Percentiles rank a stretch among this genome's conserved stretches.
These are phyloP conservation scores for Arctocebus calabarensis DNA, from an alignment of 2,797 vertebrate genomes.

Conservation along the genomic window DNA sequence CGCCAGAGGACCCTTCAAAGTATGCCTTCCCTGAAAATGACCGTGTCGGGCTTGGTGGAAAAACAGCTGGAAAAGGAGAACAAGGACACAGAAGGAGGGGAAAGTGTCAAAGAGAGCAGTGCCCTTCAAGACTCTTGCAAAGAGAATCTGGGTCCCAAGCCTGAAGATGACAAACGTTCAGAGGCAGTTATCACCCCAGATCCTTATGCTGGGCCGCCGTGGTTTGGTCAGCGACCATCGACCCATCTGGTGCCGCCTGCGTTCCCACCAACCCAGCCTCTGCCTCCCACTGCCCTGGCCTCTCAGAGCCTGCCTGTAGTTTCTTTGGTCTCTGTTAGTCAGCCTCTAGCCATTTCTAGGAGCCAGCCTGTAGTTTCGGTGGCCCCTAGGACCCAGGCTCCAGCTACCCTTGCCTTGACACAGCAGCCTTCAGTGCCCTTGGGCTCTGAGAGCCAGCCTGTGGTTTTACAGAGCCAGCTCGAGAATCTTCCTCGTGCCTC, in stretches of 20 bases:
- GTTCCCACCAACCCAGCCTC: background rate
- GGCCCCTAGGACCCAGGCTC: background rate
- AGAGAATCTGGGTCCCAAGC: background rate
- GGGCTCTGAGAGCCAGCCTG: background rate
- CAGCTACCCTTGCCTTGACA: background rate
- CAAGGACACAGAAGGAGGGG: background rate
- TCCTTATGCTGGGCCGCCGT: background rate
- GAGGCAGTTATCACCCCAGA: background rate
- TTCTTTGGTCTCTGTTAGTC: background rate
- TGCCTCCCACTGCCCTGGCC: background rate
- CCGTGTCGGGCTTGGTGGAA: conserved; percentile 45
- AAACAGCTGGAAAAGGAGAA: conserved; percentile 60
- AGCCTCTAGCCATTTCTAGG: background rate
- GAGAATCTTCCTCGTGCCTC: background rate
- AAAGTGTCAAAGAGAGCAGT: background rate
- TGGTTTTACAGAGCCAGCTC: background rate
- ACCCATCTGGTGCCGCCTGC: background rate
- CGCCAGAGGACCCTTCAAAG: conserved; percentile 58
- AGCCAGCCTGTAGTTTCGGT: background rate
- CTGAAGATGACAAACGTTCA: background rate
- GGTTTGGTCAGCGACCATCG: accelerated
- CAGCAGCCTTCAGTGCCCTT: background rate
- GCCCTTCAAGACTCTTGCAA: background rate
- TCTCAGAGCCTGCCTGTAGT: background rate
- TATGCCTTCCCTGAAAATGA: background rate